Base-by-base conservation (phyloP, 2,888 invertebrate species). In the Lydus trimaculatus region DNA sequence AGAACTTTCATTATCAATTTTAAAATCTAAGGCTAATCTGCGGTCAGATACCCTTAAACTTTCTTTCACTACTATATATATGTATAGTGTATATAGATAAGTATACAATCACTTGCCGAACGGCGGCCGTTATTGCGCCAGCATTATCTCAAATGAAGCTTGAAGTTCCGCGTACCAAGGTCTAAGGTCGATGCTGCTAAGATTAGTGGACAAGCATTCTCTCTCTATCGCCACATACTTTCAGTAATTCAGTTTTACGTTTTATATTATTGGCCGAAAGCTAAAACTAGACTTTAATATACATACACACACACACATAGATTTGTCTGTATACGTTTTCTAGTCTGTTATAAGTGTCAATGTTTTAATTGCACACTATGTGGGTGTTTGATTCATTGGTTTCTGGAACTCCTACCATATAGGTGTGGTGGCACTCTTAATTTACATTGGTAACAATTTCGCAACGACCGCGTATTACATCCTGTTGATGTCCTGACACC, bases 151-250 rank as follows among this genome's bases (percentile, higher is more conserved):
- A 79, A 78, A 72, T 76, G 76, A 76, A 78, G 75, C 78, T 73
- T 76, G 76, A 75, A 80, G 78, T 81, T 82, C 81, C 81, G 80
- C 73, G 77, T 79, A 77, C 67, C 79, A 78, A 80, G 80, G 80
- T 80, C 79, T 74, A 73, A 79, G 80, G 79, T 79, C 76, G 69
- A 74, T 72, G 76, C 74, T 75, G 56, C 31, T 52, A 11, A 52
- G 52, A 52, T 52, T 52, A 52, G 36, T 61, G 61, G 61, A 61
- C 25, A 61, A 25, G 39, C 1, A 61, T 31, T 31, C 59, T 31
- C n/a, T 59, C 33, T 17, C 20, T 31, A 8, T 59, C n/a, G 2
- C 5, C 17, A 31, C 25, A 23, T 33, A 33, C 28, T 60, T 2
- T 28, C 13, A 23, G 17, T 52, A 33, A 33, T 60, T 31, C 20